These are phyloP conservation scores for Hippolais icterina DNA, from an alignment of 2,113 vertebrate species.

Conservation along the genomic window DNA sequence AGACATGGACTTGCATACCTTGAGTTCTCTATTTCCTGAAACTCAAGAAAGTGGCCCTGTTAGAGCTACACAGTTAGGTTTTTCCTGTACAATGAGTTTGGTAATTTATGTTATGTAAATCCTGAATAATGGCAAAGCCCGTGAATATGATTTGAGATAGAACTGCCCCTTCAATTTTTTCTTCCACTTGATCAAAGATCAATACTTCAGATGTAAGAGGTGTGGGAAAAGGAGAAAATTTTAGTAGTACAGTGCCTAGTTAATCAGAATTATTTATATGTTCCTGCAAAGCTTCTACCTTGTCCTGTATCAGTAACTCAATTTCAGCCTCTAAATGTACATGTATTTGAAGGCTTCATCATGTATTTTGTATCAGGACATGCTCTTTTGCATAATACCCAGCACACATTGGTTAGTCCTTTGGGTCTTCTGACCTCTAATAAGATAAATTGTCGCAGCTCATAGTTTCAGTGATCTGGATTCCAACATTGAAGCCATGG, in stretches of 20 bases:
- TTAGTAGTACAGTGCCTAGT: neutral
- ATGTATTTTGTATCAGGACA: neutral
- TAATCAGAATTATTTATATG: neutral
- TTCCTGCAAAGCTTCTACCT: neutral
- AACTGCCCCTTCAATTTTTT: neutral
- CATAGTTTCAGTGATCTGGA: neutral
- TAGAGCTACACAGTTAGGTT: neutral
- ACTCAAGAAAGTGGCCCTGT: neutral
- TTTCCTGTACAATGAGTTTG: neutral
- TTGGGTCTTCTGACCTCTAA: conserved; percentile 6
- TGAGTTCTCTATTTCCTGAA: neutral
- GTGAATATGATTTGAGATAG: neutral
- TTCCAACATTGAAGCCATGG: neutral
- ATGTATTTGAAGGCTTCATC: neutral
- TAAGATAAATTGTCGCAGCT: neutral
- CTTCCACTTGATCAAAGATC: neutral
- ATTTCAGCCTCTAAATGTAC: neutral
- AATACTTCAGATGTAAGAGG: neutral
- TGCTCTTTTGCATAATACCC: neutral
- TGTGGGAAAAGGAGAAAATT: neutral
- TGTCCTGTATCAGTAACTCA: neutral
- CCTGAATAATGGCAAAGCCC: neutral
- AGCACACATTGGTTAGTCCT: neutral
- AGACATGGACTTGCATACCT: neutral
- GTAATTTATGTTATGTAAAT: neutral